These are phyloP conservation scores for Chrysolina oricalcia DNA, from an alignment of 2,888 invertebrate species.

Conservation along the genomic window DNA sequence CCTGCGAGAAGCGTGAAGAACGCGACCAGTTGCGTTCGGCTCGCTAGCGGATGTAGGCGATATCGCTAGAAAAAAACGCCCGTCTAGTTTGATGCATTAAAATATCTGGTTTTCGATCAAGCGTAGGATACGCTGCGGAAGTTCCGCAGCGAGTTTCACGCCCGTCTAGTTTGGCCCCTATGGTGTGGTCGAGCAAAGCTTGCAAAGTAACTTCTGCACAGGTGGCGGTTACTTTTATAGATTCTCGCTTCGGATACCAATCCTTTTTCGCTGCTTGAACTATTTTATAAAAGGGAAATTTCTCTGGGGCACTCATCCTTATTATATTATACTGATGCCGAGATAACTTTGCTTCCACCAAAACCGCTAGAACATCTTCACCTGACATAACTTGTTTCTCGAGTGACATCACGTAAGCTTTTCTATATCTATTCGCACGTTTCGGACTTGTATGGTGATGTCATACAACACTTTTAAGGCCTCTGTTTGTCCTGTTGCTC, in stretches of 20 bases:
- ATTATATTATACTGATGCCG: conserved; percentile 53
- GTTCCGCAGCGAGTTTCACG: no score
- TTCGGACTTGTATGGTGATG: conserved; percentile 32
- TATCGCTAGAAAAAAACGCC: no score
- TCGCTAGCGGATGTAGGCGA: no score
- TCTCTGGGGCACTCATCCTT: conserved; percentile 56
- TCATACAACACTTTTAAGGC: conserved; percentile 38
- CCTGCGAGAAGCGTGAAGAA: no score
- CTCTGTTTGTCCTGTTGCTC: conserved; percentile 38
- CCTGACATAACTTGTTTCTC: conserved; percentile 46
- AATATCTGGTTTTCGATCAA: no score
- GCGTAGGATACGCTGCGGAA: no score
- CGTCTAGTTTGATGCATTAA: no score
- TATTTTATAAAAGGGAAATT: conserved; percentile 52
- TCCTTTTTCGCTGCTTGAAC: conserved; percentile 56
- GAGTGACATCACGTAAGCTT: conserved; percentile 36
- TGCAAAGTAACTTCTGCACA: conserved; percentile 48
- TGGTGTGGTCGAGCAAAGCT: conserved; percentile 21
- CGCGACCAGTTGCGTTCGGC: no score
- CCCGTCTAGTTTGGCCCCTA: no score
- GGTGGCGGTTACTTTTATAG: conserved; percentile 47
- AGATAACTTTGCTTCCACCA: conserved; percentile 47
- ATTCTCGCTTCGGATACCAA: conserved; percentile 34
- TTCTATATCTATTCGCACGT: conserved; percentile 33
- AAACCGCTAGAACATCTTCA: conserved; percentile 56